phyloP scores from a whole-genome alignment of 2,797 vertebrate species.

The Simalia tracyae region DNA sequence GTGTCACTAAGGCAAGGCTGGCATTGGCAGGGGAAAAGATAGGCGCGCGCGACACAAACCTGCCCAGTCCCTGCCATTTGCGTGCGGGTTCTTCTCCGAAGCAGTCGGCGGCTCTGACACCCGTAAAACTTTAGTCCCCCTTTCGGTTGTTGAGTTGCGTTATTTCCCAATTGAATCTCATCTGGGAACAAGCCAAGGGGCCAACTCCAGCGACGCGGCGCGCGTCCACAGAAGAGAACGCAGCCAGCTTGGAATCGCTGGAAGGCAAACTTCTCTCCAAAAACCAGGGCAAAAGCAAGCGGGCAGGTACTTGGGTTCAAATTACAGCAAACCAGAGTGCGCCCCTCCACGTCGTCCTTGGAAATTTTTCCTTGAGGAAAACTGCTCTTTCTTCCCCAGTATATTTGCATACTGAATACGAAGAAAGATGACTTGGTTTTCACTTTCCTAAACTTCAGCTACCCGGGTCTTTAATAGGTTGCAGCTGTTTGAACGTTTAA shows the following conservation, averaged over 20 bases:
- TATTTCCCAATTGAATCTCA: not conserved
- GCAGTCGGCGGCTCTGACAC: not conserved
- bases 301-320: not conserved
- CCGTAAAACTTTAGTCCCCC: no score
- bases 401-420: not conserved
- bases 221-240: not conserved
- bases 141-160: not conserved
- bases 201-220: not conserved
- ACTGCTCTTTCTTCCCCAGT: rapidly evolving
- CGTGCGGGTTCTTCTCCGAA: not conserved
- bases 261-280: not conserved
- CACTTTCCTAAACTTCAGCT: not conserved
- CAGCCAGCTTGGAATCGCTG: not conserved
- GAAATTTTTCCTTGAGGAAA: not conserved
- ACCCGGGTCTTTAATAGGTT: not conserved
- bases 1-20: not conserved
- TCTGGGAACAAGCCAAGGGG: not conserved
- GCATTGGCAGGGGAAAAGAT: not conserved
- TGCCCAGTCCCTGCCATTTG: not conserved
- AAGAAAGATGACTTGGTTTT: not conserved
- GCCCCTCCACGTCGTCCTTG: not conserved
- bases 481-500: not conserved
- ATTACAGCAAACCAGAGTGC: not conserved
- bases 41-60: not conserved
- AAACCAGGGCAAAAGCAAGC: not conserved